Base-by-base conservation (phyloP, 2,888 invertebrate genomes). In the Drosophila sordidula region DNA sequence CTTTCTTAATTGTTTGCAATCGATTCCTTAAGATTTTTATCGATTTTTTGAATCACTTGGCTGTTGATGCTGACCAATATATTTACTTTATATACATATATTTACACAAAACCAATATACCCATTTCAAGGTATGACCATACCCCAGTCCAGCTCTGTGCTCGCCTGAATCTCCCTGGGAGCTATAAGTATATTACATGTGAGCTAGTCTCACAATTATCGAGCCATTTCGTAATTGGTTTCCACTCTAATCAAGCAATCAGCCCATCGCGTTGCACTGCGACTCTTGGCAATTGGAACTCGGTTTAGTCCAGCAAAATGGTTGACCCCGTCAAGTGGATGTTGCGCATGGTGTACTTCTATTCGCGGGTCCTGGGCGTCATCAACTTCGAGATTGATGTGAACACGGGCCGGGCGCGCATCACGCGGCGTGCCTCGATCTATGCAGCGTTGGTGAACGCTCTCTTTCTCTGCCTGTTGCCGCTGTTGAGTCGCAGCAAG, bases 341-440 rank as follows among this genome's bases (percentile, higher is more conserved):
- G 3, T 26, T 83, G 9, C 71, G 84, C 41, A 6, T 68, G 0
- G 5, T 29, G 11, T 83, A 83, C 26, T 50, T 26, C 16, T 80
- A 80, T 6, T 65, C 68, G 3, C 68, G 78, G 0, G 1, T 61
- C 0, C 32, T 89, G 6, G 83, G 89, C 6, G 70, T 87, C 0
- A 0, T 80, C 2, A 83, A 89, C 50, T 83, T 89, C n/a, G 68
- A 80, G 18, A 70, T 83, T 11, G 59, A 83, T 8, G 18, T 47
- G 11, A 32, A 8, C 3, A 83, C 77, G 0, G 87, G 78, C 2
- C 26, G 6, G 0, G 67, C 70, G 0, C 41, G 14, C 0, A 29
- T 52, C 6, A 83, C 87, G 2, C 50, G 42, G 0, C 34, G 54
- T 4, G 29, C 69, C 0, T 72, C 80, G 2, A 58, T 83, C 16